Conservation (phyloP, 1,140 invertebrate species). For the Bombyx mandarina region DNA sequence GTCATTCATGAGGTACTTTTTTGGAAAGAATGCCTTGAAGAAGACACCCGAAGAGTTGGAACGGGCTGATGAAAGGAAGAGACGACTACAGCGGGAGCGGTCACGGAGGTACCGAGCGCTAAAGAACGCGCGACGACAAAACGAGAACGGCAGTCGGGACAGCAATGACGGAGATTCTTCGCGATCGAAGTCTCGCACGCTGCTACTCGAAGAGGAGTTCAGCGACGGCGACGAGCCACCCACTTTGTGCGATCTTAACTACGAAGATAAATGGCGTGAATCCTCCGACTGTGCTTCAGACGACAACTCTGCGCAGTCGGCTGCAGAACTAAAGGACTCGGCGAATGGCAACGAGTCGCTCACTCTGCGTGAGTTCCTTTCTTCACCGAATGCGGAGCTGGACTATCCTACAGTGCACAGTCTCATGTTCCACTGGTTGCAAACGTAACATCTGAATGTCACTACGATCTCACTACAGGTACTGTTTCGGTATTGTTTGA, state of each 20-base stretch:
- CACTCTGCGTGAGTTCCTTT: constrained; percentile 50
- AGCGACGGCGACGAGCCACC: constrained; percentile 58
- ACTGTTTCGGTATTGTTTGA: constrained; percentile 19
- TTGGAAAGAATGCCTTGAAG: constrained; percentile 57
- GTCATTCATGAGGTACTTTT: constrained; percentile 65
- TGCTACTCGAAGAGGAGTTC: constrained; percentile 40
- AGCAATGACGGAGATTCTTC: constrained; percentile 27
- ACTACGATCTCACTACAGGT: constrained; percentile 11
- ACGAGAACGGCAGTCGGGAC: constrained; percentile 40
- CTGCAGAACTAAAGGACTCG: constrained; percentile 36
- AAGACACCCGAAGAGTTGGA: constrained; percentile 62
- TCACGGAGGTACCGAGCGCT: constrained; percentile 55
- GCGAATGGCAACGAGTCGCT: constrained; percentile 37
- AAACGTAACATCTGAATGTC: constrained; percentile 44
- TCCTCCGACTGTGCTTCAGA: constrained; percentile 54
- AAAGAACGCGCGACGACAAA: constrained; percentile 54
- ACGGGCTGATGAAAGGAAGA: constrained; percentile 54
- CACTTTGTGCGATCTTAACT: constrained; percentile 53
- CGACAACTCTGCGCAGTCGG: constrained; percentile 55
- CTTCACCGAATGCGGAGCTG: constrained; percentile 53
- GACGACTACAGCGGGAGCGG: constrained; percentile 50
- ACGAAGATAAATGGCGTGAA: constrained; percentile 56
- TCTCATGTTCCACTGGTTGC: constrained; percentile 66
- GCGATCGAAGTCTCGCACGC: constrained; percentile 32
- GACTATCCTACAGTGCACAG: constrained; percentile 64